Evolutionary conservation across 2,113 vertebrate genomes (phyloP).

Genomic region (Tamias sibiricus): DNA sequence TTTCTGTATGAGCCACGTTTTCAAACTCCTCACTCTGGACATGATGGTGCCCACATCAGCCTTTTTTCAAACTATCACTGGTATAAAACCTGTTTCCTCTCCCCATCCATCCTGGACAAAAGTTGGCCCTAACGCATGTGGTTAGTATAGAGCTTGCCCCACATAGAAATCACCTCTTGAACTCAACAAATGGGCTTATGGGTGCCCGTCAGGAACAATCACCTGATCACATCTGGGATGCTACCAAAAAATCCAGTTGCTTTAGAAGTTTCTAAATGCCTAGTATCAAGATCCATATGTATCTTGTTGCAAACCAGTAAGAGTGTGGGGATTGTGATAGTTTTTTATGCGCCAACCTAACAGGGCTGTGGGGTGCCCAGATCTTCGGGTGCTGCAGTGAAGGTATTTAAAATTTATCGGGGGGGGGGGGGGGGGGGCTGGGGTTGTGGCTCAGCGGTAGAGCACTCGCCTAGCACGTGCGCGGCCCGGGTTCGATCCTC

Average conservation of each 20-base stretch:
- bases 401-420: neutral
- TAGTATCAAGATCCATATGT: neutral
- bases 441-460: too few species aligned
- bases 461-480: too few species aligned
- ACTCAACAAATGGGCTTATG: neutral
- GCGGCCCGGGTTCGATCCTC: too few species aligned
- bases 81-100: too few species aligned
- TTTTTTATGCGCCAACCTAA: neutral
- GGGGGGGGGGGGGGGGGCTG: too few species aligned
- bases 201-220: neutral
- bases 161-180: neutral
- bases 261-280: neutral
- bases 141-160: neutral
- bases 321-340: neutral
- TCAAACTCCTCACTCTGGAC: too few species aligned
- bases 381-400: neutral
- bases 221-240: neutral
- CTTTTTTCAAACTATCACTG: neutral
- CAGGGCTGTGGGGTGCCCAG: neutral
- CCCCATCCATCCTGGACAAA: neutral
- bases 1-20: too few species aligned
- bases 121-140: too few species aligned
- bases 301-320: neutral
- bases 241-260: neutral
- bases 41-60: neutral